A percentile compares a stretch with the other conserved stretches of the same genome.
These are phyloP conservation scores for Epinephelus awoara DNA, from an alignment of 2,797 vertebrate genomes.

Conservation along the genomic window DNA sequence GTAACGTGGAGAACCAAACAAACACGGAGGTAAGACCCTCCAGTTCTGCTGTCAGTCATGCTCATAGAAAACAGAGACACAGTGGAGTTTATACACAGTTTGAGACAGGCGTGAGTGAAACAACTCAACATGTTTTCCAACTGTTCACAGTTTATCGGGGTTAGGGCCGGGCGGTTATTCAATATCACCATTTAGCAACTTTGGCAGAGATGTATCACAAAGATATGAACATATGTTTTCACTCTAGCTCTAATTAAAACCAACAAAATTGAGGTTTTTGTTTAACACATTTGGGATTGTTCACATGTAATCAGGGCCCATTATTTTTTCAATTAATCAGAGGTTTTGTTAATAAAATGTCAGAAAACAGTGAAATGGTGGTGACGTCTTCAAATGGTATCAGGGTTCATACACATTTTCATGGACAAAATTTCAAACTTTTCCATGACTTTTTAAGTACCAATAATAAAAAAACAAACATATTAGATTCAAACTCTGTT, in stretches of 20 bases:
- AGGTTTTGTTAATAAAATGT: no score
- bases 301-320: no score
- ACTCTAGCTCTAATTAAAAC: background rate
- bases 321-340: no score
- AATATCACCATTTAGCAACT: background rate
- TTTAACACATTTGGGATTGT: no score
- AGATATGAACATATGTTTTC: background rate
- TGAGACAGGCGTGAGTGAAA: slow-evolving; percentile 11
- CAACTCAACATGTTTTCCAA: background rate
- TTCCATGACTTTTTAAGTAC: no score
- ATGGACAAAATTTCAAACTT: no score
- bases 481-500: no score
- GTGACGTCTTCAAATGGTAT: no score
- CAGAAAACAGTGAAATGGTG: no score
- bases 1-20: background rate
- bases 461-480: no score
- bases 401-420: no score
- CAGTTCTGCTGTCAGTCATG: background rate
- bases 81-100: slow-evolving; percentile 9
- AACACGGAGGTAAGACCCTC: background rate
- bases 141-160: background rate
- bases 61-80: slow-evolving; percentile 12
- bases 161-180: background rate
- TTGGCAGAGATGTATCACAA: background rate
- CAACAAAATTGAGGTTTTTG: no score